A percentile compares a stretch with the other conserved stretches of the same genome.
These are phyloP conservation scores for Willowsia nigromaculata DNA, from an alignment of 2,888 invertebrate species.

Conservation along the genomic window DNA sequence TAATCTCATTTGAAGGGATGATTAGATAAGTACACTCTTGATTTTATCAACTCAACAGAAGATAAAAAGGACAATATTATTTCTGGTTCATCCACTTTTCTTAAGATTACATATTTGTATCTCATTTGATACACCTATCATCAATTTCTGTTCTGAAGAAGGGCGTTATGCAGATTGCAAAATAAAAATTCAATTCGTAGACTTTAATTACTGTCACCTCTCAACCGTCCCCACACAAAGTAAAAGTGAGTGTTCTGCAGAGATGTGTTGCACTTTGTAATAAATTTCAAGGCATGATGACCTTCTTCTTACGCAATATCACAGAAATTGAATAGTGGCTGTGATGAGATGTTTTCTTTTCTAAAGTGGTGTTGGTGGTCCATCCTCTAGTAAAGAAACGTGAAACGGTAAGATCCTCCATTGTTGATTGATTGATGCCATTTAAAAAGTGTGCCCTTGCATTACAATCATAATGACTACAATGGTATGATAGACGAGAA, in stretches of 20 bases:
- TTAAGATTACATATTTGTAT: not conserved
- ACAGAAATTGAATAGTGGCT: not conserved
- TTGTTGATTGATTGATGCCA: slow-evolving; percentile 44
- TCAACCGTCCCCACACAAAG: not conserved
- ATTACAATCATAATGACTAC: slow-evolving; percentile 21
- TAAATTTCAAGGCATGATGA: not conserved
- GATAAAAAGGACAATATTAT: not conserved
- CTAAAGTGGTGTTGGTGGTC: slow-evolving; percentile 33
- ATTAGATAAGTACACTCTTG: slow-evolving; percentile 9
- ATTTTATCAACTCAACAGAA: not conserved
- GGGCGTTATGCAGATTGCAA: not conserved
- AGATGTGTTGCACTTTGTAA: no score
- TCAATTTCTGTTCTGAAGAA: not conserved
- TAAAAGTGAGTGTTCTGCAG: no score
- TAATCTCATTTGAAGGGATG: not conserved
- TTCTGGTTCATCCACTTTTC: not conserved
- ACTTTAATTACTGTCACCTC: slow-evolving; percentile 38
- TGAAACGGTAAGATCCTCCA: not conserved
- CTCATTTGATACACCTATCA: not conserved
- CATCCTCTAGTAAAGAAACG: not conserved
- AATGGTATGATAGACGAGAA: not conserved
- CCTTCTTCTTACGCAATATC: not conserved
- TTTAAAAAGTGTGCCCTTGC: slow-evolving; percentile 48
- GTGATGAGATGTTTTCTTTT: not conserved
- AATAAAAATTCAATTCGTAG: not conserved